Conservation (phyloP, 1,140 invertebrate genomes). For the honey bee (Apis mellifera) region Amel_HAv3.1 CM009932.2:9210501-9211000, state of each 20-base stretch:
- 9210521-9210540: too few species aligned
- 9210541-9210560: too few species aligned
- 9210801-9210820: conserved; percentile 39
- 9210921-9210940: background rate
- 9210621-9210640: background rate
- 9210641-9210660: too few species aligned
- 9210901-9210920: background rate
- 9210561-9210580: too few species aligned
- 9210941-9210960: background rate
- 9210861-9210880: background rate
- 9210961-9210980: conserved; percentile 25
- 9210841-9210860: conserved; percentile 40
- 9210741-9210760: conserved; percentile 34
- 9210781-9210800: conserved; percentile 39
- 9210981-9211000: conserved; percentile 52
- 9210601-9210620: background rate
- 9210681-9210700: conserved; percentile 27
- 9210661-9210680: background rate
- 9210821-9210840: conserved; percentile 60
- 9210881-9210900: background rate
- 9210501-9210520: too few species aligned
- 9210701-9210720: background rate
- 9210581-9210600: too few species aligned
- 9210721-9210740: conserved; percentile 18
- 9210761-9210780: conserved; percentile 61